These are phyloP conservation scores for Pocillopora grandis DNA, from an alignment of 92 coral and sea anemone species.

Conservation along the genomic window DNA sequence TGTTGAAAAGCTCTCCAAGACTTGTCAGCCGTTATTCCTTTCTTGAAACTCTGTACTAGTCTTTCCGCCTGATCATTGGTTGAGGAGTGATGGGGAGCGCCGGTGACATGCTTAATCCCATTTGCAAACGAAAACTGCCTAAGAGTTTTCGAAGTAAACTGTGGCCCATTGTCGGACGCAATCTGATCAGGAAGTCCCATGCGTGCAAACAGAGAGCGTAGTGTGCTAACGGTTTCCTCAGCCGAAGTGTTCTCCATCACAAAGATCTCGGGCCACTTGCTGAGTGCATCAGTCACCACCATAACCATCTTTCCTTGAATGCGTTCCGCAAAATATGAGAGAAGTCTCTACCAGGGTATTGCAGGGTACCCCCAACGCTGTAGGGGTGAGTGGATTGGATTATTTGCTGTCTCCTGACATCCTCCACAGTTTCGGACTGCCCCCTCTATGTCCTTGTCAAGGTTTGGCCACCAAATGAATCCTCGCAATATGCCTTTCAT, in stretches of 20 bases:
- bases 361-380: neutral
- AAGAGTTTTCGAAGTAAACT: neutral
- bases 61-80: too few species aligned
- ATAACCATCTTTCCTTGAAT: conserved; percentile 31
- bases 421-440: conserved; percentile 41
- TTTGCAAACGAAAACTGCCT: too few species aligned
- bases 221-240: conserved; percentile 32
- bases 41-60: too few species aligned
- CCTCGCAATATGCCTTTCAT: conserved; percentile 57
- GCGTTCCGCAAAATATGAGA: too few species aligned
- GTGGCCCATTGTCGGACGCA: neutral
- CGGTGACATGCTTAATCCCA: too few species aligned
- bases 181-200: neutral
- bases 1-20: too few species aligned
- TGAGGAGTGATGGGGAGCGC: too few species aligned
- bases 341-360: conserved; percentile 41
- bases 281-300: conserved; percentile 56
- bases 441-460: too few species aligned
- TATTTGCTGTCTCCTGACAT: conserved; percentile 25
- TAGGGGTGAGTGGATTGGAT: neutral
- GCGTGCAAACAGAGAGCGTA: conserved; percentile 3
- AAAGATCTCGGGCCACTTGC: conserved; percentile 53
- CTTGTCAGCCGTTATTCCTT: too few species aligned
- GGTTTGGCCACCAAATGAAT: conserved; percentile 61
- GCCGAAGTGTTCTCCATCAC: conserved; percentile 44